Percentiles rank a stretch among this genome's conserved stretches.
These are phyloP conservation scores for Sebastolobus alascanus DNA, from an alignment of 2,797 vertebrate genomes.

Conservation along the genomic window DNA sequence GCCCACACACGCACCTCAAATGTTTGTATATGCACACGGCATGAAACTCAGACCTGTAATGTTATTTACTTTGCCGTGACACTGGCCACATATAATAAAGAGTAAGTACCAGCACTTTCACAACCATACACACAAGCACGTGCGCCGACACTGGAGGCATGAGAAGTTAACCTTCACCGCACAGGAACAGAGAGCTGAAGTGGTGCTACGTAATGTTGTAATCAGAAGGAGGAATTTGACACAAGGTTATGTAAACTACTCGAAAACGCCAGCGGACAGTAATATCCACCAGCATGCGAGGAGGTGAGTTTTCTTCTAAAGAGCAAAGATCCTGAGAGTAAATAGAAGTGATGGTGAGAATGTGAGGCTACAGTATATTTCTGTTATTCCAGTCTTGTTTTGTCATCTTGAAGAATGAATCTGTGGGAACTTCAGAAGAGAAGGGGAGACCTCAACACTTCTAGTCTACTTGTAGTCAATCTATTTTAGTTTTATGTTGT, in stretches of 20 bases:
- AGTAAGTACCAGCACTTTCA: neutral
- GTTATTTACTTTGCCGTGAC: conserved; percentile 16
- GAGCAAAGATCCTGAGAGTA: conserved; percentile 38
- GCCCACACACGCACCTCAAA: neutral
- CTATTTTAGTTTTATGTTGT: conserved; percentile 1
- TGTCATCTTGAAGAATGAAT: neutral
- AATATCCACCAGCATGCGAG: conserved; percentile 36
- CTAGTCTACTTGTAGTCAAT: neutral
- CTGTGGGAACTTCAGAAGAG: conserved; percentile 3
- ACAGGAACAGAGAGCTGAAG: conserved; percentile 46
- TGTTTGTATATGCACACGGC: conserved; percentile 10
- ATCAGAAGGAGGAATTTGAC: conserved; percentile 62
- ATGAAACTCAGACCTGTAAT: conserved; percentile 1
- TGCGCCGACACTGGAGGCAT: conserved; percentile 10
- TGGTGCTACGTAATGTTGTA: conserved; percentile 58
- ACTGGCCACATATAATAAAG: neutral
- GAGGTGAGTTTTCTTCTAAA: conserved; percentile 36
- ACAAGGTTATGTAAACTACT: conserved; percentile 69
- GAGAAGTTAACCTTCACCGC: conserved; percentile 32
- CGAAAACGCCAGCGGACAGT: conserved; percentile 37
- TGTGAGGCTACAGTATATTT: conserved; percentile 3
- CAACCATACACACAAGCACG: conserved; percentile 13
- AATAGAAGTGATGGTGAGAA: conserved; percentile 12
- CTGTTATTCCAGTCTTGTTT: conserved; percentile 11
- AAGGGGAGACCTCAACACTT: neutral